These are phyloP conservation scores for Drosophila obscura DNA, from an alignment of 1,140 invertebrate genomes.

Conservation along the genomic window DNA sequence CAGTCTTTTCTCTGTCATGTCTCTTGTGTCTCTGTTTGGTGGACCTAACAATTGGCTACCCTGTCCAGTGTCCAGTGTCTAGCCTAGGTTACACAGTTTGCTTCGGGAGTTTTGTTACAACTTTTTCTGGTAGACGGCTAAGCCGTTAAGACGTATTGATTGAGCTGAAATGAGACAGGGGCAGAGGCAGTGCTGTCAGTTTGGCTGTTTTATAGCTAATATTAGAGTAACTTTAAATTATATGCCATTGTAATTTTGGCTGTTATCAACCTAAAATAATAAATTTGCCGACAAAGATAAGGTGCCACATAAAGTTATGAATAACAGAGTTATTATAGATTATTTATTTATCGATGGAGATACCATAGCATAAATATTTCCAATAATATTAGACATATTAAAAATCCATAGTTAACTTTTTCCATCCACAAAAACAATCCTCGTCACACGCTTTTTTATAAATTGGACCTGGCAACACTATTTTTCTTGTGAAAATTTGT, in stretches of 20 bases:
- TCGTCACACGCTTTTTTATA: not conserved
- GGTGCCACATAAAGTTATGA: not conserved
- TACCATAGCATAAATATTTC: not conserved
- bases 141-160: conserved; percentile 69
- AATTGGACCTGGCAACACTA: conserved; percentile 1
- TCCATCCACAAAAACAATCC: too few relatives aligned
- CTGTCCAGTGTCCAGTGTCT: not conserved
- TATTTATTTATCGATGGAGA: conserved; percentile 22
- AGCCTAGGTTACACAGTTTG: not conserved
- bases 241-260: too few relatives aligned
- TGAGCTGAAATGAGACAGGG: conserved; percentile 12
- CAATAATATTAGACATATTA: too few relatives aligned
- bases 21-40: conserved; percentile 3
- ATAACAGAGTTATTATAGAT: conserved; percentile 4
- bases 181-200: conserved; percentile 5
- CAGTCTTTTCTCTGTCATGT: conserved; percentile 41
- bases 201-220: conserved; percentile 5
- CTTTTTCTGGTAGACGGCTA: conserved; percentile 26
- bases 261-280: too few relatives aligned
- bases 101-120: conserved; percentile 55
- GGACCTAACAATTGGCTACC: conserved; percentile 20
- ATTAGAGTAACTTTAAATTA: not conserved
- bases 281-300: not conserved
- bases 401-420: too few relatives aligned
- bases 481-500: conserved; percentile 11